Evolutionary conservation across 2,888 invertebrate genomes (phyloP), one percentile per base, ranked within the genome.

Genomic region (Leistus spinibarbis): DNA sequence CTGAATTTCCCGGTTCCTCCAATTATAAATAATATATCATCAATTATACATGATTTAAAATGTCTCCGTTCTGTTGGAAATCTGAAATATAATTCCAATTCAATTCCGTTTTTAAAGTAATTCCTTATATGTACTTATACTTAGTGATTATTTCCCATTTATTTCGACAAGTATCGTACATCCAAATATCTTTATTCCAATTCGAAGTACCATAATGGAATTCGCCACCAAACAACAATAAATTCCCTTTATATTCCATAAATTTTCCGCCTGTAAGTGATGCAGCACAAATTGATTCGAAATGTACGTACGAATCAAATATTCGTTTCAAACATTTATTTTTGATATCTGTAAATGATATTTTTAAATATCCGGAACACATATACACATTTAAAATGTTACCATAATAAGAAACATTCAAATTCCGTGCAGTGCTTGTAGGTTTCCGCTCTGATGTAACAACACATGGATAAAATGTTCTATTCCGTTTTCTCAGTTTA

Each of bases 211-310:
- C 85, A 20, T 84, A 77, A 9, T 77, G 64, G 77, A 79, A 81
- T 79, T 85, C 84, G 9, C 85, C 85, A 13, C 85, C 86, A 76
- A 82, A 83, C 40, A 85, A 76, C 76, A 83, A 82, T 69, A 85
- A 78, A 69, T 80, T 81, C 75, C 83, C 81, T 78, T 84, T 84
- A 77, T 85, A 82, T 1, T 82, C 81, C 4, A 82, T 53, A 4
- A 85, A 57, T 68, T 80, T 79, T 76, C 79, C 83, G 13, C 84
- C 84, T 40, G 78, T 79, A 19, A 84, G 54, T 10, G 54, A 24
- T 3, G 54, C 20, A n/a, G 57, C 62, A 16, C 68, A 68, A 40
- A 19, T 19, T 10, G 23, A 10, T 13, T 13, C 40, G 10, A 54
- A 68, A 68, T 54, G 22, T 2, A 23, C 13, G 10, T 23, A 3